Base-by-base conservation (phyloP, 2,797 vertebrate species). In the Oreochromis grahami region DNA sequence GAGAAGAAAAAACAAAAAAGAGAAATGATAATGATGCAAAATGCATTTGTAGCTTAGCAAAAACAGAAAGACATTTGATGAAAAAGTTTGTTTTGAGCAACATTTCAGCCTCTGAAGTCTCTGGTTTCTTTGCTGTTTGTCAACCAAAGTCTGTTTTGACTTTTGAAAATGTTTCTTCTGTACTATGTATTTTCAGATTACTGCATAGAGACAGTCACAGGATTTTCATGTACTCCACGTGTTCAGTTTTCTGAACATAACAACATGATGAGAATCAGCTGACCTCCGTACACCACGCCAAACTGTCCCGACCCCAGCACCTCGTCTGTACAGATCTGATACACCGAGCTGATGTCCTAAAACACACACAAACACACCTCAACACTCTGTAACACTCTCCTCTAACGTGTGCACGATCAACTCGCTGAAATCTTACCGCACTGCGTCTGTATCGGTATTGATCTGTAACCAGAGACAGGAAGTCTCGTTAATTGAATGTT, bases 231-330 rank as follows among this genome's bases (percentile, higher is more conserved):
- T 45, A 21, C 63, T 55, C 38, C 11, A 21, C 2, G 1, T 70
- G 21, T 21, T 70, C 63, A 17, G 9, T n/a, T 52, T n/a, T 79
- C 19, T 79, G 38, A 7, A 68, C n/a, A 68, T 19, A 72, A 74
- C 9, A 26, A 14, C 1, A 41, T 24, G 2, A 5, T 26, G 5
- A 9, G 4, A 48, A 13, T 32, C 2, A 24, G 3, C 45, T 88
- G 78, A 96, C 96, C 96, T 94, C 87, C 89, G 58, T 96, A 97
- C 1, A 97, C 96, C 1, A 97, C 94, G 12, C 96, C 96, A 76
- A 97, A 97, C 94, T 97, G 96, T 5, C 96, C 96, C 1, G 96
- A 96, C 6, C 96, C 96, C 56, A 97, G 76, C 12, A 97, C 91
- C 52, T 97, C 96, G 3, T 96, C 95, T 11, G 96, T 95, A 74